phyloP scores from a whole-genome alignment of 2,113 vertebrate species.

The Narcine bancroftii region DNA sequence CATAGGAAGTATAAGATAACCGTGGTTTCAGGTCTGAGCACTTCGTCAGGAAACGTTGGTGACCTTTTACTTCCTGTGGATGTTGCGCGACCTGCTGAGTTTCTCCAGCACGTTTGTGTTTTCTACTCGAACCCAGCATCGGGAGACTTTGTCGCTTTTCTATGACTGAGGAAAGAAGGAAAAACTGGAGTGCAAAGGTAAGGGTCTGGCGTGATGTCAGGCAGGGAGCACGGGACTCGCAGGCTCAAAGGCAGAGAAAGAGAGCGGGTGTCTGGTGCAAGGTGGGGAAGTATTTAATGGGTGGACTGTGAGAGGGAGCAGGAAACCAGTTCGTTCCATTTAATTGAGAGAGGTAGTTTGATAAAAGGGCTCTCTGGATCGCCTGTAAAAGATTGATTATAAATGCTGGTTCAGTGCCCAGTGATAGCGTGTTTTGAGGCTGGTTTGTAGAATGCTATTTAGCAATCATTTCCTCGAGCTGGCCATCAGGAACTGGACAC shows the following conservation, averaged over 20 bases:
- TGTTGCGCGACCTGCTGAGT: no score
- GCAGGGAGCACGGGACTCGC: neutral
- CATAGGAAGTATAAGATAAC: no score
- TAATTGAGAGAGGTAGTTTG: neutral
- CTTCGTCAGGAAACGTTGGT: no score
- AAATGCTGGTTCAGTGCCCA: neutral
- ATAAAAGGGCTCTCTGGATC: neutral
- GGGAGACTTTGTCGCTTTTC: no score
- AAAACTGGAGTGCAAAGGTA: neutral
- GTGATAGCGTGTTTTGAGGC: neutral
- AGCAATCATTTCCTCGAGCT: constrained; percentile 30
- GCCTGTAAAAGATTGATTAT: neutral
- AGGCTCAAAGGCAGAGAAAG: neutral
- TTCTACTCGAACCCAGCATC: no score
- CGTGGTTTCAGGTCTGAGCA: no score
- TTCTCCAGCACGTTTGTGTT: no score
- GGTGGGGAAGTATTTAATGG: neutral
- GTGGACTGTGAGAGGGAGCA: neutral
- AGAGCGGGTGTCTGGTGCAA: neutral
- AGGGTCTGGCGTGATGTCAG: neutral
- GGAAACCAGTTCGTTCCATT: neutral
- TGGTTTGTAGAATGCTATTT: constrained; percentile 9
- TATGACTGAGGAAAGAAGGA: no score
- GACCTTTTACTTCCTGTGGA: no score
- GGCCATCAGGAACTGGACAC: neutral